These are phyloP conservation scores for Peromyscus polionotus DNA, from an alignment of 2,113 vertebrate genomes.

Conservation along the genomic window DNA sequence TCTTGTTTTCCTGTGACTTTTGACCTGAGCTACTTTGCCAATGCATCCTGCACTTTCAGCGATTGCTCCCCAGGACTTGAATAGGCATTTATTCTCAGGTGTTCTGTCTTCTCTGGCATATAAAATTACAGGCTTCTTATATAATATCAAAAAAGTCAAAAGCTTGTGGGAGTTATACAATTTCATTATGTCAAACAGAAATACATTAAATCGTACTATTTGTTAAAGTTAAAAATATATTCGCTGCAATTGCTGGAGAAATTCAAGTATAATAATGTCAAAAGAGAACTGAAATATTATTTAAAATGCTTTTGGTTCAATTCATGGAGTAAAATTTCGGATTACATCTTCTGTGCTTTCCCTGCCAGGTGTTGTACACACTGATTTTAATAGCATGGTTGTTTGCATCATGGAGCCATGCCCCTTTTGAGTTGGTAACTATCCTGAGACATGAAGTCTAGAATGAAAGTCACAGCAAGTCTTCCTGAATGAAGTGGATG, in stretches of 20 bases:
- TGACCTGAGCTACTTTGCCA: slow-evolving; percentile 72
- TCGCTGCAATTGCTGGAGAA: slow-evolving; percentile 74
- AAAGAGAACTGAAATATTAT: slow-evolving; percentile 71
- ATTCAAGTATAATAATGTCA: slow-evolving; percentile 77
- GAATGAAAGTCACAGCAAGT: slow-evolving; percentile 28
- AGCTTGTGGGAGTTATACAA: slow-evolving; percentile 77
- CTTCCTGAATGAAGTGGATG: neutral
- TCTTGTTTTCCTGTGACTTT: slow-evolving; percentile 69
- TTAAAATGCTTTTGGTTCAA: slow-evolving; percentile 69
- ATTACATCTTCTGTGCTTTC: slow-evolving; percentile 34
- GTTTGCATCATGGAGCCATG: neutral
- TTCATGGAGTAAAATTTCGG: slow-evolving; percentile 65
- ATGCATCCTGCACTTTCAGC: slow-evolving; percentile 69
- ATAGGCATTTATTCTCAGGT: slow-evolving; percentile 82
- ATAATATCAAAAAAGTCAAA: slow-evolving; percentile 82
- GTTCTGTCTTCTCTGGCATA: slow-evolving; percentile 79
- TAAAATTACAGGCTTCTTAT: slow-evolving; percentile 85
- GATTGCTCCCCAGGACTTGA: slow-evolving; percentile 65
- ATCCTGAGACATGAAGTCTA: slow-evolving; percentile 35
- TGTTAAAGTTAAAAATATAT: slow-evolving; percentile 82
- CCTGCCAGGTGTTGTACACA: slow-evolving; percentile 27
- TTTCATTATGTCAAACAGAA: slow-evolving; percentile 81
- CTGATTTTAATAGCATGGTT: slow-evolving; percentile 58
- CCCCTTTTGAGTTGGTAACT: neutral
- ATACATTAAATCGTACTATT: slow-evolving; percentile 81